These are phyloP conservation scores for Pterois miles DNA, from an alignment of 2,797 vertebrate species.

Conservation along the genomic window DNA sequence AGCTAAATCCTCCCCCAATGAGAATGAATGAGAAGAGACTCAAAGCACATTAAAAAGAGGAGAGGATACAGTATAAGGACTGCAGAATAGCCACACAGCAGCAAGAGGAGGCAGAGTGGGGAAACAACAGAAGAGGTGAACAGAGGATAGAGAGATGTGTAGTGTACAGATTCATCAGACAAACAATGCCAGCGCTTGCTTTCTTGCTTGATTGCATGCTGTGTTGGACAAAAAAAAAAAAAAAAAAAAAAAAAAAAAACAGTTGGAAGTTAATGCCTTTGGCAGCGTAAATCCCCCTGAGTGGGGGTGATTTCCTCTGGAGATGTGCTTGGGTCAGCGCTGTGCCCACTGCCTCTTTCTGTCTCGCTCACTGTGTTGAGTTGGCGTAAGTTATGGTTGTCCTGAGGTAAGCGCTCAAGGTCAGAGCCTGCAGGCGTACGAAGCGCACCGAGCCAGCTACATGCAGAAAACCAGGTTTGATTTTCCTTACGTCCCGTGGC, in stretches of 20 bases:
- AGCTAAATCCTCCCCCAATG: slow-evolving; percentile 34
- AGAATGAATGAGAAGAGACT: not conserved
- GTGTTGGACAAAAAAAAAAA: slow-evolving; percentile 60
- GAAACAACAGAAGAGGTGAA: slow-evolving; percentile 4
- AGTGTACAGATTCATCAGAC: slow-evolving; percentile 54
- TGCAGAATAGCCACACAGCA: not conserved
- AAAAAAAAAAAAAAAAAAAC: slow-evolving; percentile 60
- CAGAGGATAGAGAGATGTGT: slow-evolving; percentile 33
- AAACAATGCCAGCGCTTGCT: slow-evolving; percentile 62
- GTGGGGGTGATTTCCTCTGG: slow-evolving; percentile 65
- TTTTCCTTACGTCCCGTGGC: not conserved
- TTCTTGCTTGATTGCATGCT: slow-evolving; percentile 69
- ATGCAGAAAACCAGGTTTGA: slow-evolving; percentile 23
- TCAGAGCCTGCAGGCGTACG: slow-evolving; percentile 64
- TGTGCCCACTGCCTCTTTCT: slow-evolving; percentile 44
- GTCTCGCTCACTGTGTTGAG: slow-evolving; percentile 52
- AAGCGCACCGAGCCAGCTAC: slow-evolving; percentile 20
- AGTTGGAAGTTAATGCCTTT: slow-evolving; percentile 74
- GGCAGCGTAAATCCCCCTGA: slow-evolving; percentile 65
- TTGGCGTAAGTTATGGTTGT: slow-evolving; percentile 59
- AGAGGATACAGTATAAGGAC: not conserved
- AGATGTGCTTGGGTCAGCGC: slow-evolving; percentile 80
- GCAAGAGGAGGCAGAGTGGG: not conserved
- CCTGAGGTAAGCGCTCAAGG: slow-evolving; percentile 75
- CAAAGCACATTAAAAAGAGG: not conserved